Percentiles rank a stretch among this genome's conserved stretches.
Conservation (phyloP, 1,140 invertebrate genomes). For the Drosophila bipectinata region DNA sequence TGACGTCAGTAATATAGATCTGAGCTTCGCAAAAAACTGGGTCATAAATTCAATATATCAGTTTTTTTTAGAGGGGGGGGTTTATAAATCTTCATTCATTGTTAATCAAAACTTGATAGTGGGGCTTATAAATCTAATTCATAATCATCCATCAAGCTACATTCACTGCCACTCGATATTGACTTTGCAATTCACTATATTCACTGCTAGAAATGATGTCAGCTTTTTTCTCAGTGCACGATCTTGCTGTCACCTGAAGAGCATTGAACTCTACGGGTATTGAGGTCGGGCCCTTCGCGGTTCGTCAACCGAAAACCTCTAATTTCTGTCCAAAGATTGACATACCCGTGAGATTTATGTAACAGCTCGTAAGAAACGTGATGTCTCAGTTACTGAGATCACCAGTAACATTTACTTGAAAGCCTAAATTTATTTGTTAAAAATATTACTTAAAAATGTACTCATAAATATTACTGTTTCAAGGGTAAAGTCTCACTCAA, state of each 20-base stretch:
- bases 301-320: conserved; percentile 2
- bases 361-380: conserved; percentile 2
- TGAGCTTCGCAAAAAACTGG: neutral
- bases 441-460: too few relatives aligned
- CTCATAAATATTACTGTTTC: too few relatives aligned
- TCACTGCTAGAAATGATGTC: neutral
- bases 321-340: conserved; percentile 2
- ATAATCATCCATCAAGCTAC: too few relatives aligned
- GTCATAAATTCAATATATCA: neutral
- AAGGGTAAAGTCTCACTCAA: too few relatives aligned
- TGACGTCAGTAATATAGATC: conserved; percentile 31
- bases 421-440: too few relatives aligned
- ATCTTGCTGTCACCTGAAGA: neutral
- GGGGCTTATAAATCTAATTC: neutral
- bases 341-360: conserved; percentile 17
- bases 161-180: neutral
- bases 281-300: neutral
- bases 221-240: neutral
- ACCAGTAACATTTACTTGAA: too few relatives aligned
- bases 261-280: conserved; percentile 4
- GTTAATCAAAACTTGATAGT: too few relatives aligned
- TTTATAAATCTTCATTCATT: too few relatives aligned
- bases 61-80: too few relatives aligned
- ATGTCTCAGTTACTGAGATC: conserved; percentile 6
- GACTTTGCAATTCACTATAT: too few relatives aligned